Percentiles rank a stretch among this genome's conserved stretches.
phyloP scores from a whole-genome alignment of 2,113 vertebrate genomes.

The Nothocercus julius region DNA sequence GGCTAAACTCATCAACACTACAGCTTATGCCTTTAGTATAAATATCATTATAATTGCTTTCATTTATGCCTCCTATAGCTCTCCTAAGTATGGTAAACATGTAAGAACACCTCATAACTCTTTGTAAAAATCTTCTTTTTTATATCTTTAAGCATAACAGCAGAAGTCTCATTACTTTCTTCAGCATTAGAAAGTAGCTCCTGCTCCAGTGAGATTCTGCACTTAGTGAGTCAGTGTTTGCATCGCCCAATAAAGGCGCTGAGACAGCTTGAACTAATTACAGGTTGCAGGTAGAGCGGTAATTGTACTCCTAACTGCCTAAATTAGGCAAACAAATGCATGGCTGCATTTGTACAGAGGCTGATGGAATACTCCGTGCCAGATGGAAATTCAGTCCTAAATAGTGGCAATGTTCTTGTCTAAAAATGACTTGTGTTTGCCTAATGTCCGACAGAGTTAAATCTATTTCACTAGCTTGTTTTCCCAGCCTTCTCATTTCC shows the following conservation, averaged over 20 bases:
- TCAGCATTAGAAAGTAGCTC: background rate
- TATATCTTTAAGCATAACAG: accelerated
- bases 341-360: background rate
- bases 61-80: background rate
- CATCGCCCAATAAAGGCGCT: background rate
- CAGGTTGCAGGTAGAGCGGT: slow-evolving; percentile 14
- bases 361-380: background rate
- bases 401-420: background rate
- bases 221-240: background rate
- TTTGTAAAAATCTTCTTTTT: background rate
- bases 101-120: background rate
- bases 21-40: too few species aligned
- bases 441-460: background rate
- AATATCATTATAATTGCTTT: background rate
- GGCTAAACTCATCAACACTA: background rate
- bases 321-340: slow-evolving; percentile 20
- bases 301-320: slow-evolving; percentile 31
- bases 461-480: slow-evolving; percentile 41
- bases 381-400: slow-evolving; percentile 24
- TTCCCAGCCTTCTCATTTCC: background rate
- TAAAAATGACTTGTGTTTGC: slow-evolving; percentile 20
- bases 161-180: background rate
- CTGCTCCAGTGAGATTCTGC: background rate
- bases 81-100: accelerated
- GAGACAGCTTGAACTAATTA: slow-evolving; percentile 25